phyloP scores from a whole-genome alignment of 2,888 invertebrate species.

The Archips xylosteana region DNA sequence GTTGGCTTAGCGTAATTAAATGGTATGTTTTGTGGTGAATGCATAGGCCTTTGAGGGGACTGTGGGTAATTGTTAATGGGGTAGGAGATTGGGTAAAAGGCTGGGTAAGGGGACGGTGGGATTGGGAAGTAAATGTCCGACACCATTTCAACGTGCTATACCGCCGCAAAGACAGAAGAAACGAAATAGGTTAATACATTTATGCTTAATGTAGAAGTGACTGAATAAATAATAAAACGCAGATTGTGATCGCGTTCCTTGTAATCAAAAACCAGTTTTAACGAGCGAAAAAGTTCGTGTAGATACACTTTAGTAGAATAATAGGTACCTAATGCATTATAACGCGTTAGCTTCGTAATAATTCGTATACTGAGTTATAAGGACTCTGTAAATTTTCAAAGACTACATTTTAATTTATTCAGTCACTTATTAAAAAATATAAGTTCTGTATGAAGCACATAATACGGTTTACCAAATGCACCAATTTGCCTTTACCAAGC shows the following conservation, averaged over 20 bases:
- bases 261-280: not conserved
- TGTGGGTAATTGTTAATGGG: conserved; percentile 80
- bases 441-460: conserved; percentile 54
- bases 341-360: too few relatives aligned
- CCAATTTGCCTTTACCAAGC: conserved; percentile 72
- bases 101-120: conserved; percentile 77
- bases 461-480: conserved; percentile 69
- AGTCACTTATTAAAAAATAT: conserved; percentile 17
- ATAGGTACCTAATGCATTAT: too few relatives aligned
- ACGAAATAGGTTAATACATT: conserved; percentile 76
- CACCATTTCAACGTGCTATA: conserved; percentile 91
- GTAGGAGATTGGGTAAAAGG: conserved; percentile 77
- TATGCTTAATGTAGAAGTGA: conserved; percentile 34
- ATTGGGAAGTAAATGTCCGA: conserved; percentile 90
- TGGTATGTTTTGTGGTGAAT: conserved; percentile 71
- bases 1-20: conserved; percentile 60
- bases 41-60: conserved; percentile 65
- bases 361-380: too few relatives aligned
- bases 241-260: not conserved
- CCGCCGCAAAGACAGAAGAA: conserved; percentile 82
- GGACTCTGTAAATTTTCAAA: too few relatives aligned
- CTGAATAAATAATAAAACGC: conserved; percentile 10
- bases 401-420: conserved; percentile 6
- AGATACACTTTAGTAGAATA: too few relatives aligned
- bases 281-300: too few relatives aligned